These are phyloP conservation scores for Sycobia sp. DNA, from an alignment of 1,140 invertebrate species.

Conservation along the genomic window DNA sequence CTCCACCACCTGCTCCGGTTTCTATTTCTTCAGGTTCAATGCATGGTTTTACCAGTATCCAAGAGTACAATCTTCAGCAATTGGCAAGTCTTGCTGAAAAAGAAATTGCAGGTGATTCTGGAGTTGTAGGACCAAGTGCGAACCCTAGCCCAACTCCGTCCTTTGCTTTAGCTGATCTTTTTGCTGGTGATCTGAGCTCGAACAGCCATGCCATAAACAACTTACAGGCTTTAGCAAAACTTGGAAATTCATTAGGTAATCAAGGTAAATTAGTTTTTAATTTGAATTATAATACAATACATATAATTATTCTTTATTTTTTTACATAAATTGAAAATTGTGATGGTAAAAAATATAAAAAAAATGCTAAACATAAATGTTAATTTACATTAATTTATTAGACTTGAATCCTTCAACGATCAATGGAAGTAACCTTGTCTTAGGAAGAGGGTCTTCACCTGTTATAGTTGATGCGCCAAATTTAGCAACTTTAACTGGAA, in stretches of 20 bases:
- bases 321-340: constrained; percentile 10
- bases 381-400: constrained; percentile 22
- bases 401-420: constrained; percentile 55
- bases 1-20: constrained; percentile 49
- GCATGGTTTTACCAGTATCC: constrained; percentile 72
- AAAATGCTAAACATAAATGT: neutral
- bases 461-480: constrained; percentile 59
- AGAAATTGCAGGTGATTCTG: constrained; percentile 51
- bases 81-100: constrained; percentile 78
- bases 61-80: constrained; percentile 83
- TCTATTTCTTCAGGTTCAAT: constrained; percentile 57
- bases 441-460: constrained; percentile 63
- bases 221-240: constrained; percentile 84
- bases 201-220: constrained; percentile 82
- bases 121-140: constrained; percentile 61
- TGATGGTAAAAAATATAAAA: neutral
- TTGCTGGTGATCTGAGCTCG: constrained; percentile 72
- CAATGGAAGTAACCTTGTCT: constrained; percentile 53
- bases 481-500: constrained; percentile 58
- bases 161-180: constrained; percentile 75
- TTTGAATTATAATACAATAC: too few relatives aligned
- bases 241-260: constrained; percentile 71
- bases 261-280: constrained; percentile 63
- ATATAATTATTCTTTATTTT: neutral
- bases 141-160: constrained; percentile 71